Percentiles rank a stretch among this genome's conserved stretches.
Evolutionary conservation across 2,797 vertebrate species (phyloP).

Genomic region (Tenualosa thibaudeaui): DNA sequence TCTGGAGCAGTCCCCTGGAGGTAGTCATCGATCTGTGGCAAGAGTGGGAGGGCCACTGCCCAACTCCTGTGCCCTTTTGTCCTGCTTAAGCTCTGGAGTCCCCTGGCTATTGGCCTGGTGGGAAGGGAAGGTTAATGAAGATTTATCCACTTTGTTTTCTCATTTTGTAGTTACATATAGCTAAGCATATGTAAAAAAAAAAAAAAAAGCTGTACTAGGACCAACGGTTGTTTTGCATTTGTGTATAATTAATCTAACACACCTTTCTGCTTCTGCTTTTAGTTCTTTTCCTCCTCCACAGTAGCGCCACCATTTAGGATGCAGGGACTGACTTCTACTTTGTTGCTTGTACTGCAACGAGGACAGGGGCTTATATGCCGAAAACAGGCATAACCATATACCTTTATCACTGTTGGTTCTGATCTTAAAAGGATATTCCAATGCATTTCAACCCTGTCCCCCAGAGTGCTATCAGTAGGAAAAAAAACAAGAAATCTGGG

Average conservation of each 20-base stretch:
- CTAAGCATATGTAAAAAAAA: neutral
- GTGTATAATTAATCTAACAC: too few relatives aligned
- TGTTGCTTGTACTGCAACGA: neutral
- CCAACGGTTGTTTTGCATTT: too few relatives aligned
- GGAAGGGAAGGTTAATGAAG: neutral
- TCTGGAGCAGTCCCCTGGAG: neutral
- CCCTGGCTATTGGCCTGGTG: neutral
- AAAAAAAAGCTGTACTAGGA: neutral
- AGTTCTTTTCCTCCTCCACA: neutral
- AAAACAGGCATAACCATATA: neutral
- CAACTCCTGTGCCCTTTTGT: neutral
- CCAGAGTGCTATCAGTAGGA: too few relatives aligned
- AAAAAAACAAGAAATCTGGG: too few relatives aligned
- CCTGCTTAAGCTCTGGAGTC: neutral
- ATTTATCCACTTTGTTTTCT: neutral
- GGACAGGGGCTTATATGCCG: neutral
- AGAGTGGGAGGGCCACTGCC: neutral
- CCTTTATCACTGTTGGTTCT: neutral
- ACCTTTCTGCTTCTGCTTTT: too few relatives aligned
- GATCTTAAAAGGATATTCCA: too few relatives aligned
- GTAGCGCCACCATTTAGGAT: neutral
- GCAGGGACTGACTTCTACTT: neutral
- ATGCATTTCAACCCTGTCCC: too few relatives aligned
- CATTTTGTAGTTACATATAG: neutral
- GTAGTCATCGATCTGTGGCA: neutral